phyloP scores from a whole-genome alignment of 2,113 vertebrate species.

The Pelobates fuscus region DNA sequence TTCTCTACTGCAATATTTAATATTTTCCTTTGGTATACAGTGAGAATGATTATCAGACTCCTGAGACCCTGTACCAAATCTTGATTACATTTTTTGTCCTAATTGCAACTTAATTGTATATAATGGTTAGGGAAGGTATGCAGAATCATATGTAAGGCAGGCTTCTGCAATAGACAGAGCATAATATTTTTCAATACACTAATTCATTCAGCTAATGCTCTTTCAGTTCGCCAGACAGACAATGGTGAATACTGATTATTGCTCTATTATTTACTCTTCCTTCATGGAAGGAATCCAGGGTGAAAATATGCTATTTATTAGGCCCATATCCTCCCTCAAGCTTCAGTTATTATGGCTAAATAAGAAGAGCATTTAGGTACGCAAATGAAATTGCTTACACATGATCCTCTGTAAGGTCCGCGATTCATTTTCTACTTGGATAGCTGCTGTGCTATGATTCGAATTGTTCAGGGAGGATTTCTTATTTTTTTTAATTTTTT shows the following conservation, averaged over 20 bases:
- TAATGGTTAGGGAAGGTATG: conserved; percentile 19
- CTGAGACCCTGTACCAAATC: no score
- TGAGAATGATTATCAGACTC: no score
- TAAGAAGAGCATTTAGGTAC: neutral
- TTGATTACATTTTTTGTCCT: neutral
- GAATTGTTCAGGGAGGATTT: neutral
- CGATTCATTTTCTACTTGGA: conserved; percentile 35
- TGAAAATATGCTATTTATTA: conserved; percentile 11
- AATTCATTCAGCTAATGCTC: neutral
- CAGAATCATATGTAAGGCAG: neutral
- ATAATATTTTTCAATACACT: conserved; percentile 4
- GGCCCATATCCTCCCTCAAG: conserved; percentile 3
- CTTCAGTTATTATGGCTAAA: neutral
- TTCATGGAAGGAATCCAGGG: conserved; percentile 9
- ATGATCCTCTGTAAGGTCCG: neutral
- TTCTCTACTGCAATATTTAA: no score
- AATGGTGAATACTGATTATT: neutral
- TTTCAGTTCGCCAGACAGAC: neutral
- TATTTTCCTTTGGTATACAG: no score
- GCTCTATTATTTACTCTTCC: neutral
- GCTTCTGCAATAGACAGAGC: neutral
- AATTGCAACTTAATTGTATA: conserved; percentile 29
- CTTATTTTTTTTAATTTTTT: conserved; percentile 3
- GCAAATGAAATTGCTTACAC: conserved; percentile 22
- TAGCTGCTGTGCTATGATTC: conserved; percentile 4